These are phyloP conservation scores for Tetropium fuscum DNA, from an alignment of 2,888 invertebrate genomes.

Conservation along the genomic window DNA sequence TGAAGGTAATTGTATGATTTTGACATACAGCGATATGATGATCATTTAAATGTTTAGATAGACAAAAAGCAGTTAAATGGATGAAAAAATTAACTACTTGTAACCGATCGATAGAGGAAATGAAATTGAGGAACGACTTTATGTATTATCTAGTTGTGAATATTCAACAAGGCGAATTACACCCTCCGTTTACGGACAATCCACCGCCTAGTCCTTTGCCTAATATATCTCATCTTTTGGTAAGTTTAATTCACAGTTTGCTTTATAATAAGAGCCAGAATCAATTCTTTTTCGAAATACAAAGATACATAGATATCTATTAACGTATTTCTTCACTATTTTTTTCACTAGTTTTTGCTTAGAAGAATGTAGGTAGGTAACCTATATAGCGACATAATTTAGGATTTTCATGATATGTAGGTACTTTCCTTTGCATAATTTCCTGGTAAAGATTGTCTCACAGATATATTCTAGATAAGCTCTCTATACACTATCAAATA, in stretches of 20 bases:
- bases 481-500: too few relatives aligned
- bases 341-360: too few relatives aligned
- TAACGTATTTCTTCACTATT: too few relatives aligned
- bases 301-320: too few relatives aligned
- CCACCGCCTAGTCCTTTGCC: slow-evolving; percentile 67
- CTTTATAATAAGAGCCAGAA: too few relatives aligned
- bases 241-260: slow-evolving; percentile 54
- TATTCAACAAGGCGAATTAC: slow-evolving; percentile 66
- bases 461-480: too few relatives aligned
- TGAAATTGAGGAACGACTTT: slow-evolving; percentile 69
- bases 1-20: slow-evolving; percentile 44
- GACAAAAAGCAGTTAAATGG: slow-evolving; percentile 67
- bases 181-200: slow-evolving; percentile 66
- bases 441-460: too few relatives aligned
- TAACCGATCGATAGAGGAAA: slow-evolving; percentile 66
- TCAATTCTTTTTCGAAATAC: too few relatives aligned
- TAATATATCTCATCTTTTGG: slow-evolving; percentile 64
- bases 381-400: too few relatives aligned
- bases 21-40: slow-evolving; percentile 10
- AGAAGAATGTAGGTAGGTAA: too few relatives aligned
- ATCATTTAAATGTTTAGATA: slow-evolving; percentile 57
- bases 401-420: too few relatives aligned
- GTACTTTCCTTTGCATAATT: too few relatives aligned
- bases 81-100: slow-evolving; percentile 67
- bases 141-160: slow-evolving; percentile 68